Evolutionary conservation across 2,113 vertebrate genomes (phyloP), one percentile per base, ranked within the genome.

Genomic region (Ptilonorhynchus violaceus): DNA sequence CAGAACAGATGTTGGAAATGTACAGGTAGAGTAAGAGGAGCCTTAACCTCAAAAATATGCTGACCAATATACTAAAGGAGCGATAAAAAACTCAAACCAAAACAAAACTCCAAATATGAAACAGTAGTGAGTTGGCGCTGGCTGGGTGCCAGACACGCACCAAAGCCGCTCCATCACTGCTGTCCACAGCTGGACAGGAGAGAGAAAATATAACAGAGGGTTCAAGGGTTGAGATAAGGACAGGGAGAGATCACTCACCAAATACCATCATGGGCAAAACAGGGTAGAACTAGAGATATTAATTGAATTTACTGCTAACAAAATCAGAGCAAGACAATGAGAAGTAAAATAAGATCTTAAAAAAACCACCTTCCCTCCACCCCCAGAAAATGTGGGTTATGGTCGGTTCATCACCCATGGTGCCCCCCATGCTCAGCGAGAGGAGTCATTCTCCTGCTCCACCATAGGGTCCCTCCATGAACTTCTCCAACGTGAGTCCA

Each of bases 401-500:
- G 31, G 13, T 59, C 11, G 58, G 8, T 25, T 49, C 16, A 60
- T 52, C 21, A 44, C 11, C 11, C 14, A 1, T 37, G 33, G 9
- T 27, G 76, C 77, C 27, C 22, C 13, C 31, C 0, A 0, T 52
- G 37, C 37, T 44, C 31, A 68, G 53, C 37, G 25, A 50, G 16
- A 31, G 13, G 17, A 59, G 37, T 68, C 5, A 7, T 59, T 68
- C 37, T 17, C 27, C 52, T 59, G 35, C 37, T 44, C 21, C 31
- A 59, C 27, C 9, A 0, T 27, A 27, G 13, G 21, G 31, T 33
- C 7, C 9, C 14, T 59, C 46, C 12, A 33, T 37, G 2, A 60
- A 23, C 53, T 23, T 33, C 53, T 42, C 0, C 0, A 17, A 50
- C 1, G 0, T 41, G 60, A 41, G 24, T 56, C n/a, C n/a, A 18